Base-by-base conservation (phyloP, 1,140 invertebrate genomes). In the Eubasilissa regina region DNA sequence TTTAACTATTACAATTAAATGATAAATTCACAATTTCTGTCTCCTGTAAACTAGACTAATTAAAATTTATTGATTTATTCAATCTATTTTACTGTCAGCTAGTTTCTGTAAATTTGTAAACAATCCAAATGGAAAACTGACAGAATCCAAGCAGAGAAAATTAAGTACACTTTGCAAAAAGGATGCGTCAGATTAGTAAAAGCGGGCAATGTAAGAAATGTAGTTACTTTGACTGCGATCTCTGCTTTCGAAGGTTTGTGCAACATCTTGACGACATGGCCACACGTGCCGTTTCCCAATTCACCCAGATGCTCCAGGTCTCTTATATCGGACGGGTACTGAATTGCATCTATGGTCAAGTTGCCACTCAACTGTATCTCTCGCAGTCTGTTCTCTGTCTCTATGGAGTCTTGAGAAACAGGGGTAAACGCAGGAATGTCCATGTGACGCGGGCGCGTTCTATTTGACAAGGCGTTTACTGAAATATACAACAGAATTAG, bases 231-330 rank as follows among this genome's bases (percentile, higher is more conserved):
- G 0, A 99, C 98, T 80, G 98, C 98, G 85, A 99, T 97, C 44
- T 96, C 91, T 84, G 93, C 93, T 21, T 92, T 91, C 81, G 95
- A 97, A 10, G 93, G 93, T 86, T 93, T 95, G 87, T 99, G 97
- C 80, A 92, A 89, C 98, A 99, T 99, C 89, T 98, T 97, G 1
- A 98, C 95, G 9, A 99, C 98, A 89, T 98, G 96, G n/a, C 97
- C 97, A 88, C 97, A 99, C 8, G 97, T 98, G 4, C 98, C 98
- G 87, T 96, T 96, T 76, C 98, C 98, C 58, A 99, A 89, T 87
- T 98, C 97, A 9, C 97, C 96, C 47, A 98, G 87, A 84, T 96
- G 93, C 84, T 97, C 93, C 84, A 98, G 90, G 85, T 98, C 96
- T 83, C 94, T 93, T 84, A 97, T 95, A 80, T 94, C 93, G n/a